Conservation (phyloP, 2,888 invertebrate species). For the Microplitis manilae region DNA sequence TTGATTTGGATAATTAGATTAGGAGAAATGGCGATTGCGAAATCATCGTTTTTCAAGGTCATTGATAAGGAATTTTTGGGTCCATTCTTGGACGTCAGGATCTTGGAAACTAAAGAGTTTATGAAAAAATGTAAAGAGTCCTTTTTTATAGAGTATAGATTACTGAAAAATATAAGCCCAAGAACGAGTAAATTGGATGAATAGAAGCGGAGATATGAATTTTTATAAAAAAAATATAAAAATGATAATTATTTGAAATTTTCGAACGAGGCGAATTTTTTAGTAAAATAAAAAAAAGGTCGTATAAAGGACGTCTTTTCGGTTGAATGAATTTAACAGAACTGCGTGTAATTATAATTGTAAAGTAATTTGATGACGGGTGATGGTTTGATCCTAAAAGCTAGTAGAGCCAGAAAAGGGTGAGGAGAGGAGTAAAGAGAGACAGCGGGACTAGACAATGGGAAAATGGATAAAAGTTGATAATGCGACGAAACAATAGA, state of each 20-base stretch:
- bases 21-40: background rate
- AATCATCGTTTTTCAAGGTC: background rate
- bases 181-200: background rate
- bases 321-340: constrained; percentile 1
- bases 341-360: background rate
- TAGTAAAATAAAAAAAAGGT: background rate
- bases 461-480: constrained; percentile 50
- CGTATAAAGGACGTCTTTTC: constrained; percentile 13
- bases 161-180: background rate
- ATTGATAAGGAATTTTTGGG: background rate
- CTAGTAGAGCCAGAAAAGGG: background rate
- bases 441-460: constrained; percentile 14
- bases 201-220: background rate
- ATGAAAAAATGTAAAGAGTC: background rate
- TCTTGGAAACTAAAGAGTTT: background rate
- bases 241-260: too few species aligned
- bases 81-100: background rate
- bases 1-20: background rate
- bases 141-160: background rate
- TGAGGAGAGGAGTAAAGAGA: background rate
- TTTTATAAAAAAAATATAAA: background rate
- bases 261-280: too few species aligned
- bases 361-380: background rate
- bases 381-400: constrained; percentile 1
- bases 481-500: constrained; percentile 63